phyloP scores from a whole-genome alignment of 2,113 vertebrate species.

The Macquaria australasica region DNA sequence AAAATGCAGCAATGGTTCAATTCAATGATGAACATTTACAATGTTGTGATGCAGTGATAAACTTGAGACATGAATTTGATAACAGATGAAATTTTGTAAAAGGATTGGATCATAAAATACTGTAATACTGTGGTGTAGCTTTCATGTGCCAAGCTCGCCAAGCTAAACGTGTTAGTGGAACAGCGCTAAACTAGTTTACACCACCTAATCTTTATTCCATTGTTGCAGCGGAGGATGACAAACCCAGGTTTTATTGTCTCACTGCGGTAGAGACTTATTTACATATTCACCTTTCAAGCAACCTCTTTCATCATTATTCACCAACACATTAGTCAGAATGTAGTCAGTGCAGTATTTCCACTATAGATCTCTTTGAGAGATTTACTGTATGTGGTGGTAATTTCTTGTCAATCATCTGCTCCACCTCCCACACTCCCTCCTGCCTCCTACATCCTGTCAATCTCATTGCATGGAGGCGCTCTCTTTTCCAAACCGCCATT shows the following conservation, averaged over 20 bases:
- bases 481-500: not conserved
- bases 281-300: not conserved
- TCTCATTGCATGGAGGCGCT: not conserved
- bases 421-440: not conserved
- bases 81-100: not conserved
- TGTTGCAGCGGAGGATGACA: not conserved
- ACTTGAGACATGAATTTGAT: not conserved
- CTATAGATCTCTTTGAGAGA: not conserved
- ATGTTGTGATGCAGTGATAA: not conserved
- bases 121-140: not conserved
- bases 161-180: not conserved
- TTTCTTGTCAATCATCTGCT: not conserved
- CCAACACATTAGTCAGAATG: constrained; percentile 19
- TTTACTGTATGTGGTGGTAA: not conserved
- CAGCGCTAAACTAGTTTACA: not conserved
- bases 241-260: not conserved
- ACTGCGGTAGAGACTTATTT: not conserved
- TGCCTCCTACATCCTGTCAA: not conserved
- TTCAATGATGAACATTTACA: not conserved
- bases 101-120: not conserved
- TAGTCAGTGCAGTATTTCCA: constrained; percentile 6
- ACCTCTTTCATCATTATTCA: not conserved
- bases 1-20: not conserved
- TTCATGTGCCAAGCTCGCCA: not conserved
- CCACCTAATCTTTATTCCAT: not conserved